Evolutionary conservation across 2,888 invertebrate genomes (phyloP).

Genomic region (Drosophila melanocephala): DNA sequence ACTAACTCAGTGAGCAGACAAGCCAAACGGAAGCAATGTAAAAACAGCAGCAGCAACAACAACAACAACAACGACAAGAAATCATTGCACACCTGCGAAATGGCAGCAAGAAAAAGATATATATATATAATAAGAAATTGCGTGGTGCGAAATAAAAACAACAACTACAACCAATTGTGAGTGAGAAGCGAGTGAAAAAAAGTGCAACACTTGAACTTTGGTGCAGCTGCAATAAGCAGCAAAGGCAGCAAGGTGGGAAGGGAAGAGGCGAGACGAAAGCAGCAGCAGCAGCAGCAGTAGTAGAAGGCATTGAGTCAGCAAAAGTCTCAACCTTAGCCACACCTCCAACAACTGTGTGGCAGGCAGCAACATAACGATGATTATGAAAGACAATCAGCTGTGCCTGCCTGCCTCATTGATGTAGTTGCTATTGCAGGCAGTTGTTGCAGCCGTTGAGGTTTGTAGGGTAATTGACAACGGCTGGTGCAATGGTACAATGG

Average conservation of each 20-base stretch:
- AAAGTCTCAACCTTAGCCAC: constrained; percentile 53
- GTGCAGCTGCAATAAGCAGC: constrained; percentile 66
- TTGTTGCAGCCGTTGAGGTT: constrained; percentile 64
- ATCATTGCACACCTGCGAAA: constrained; percentile 70
- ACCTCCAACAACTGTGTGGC: constrained; percentile 47
- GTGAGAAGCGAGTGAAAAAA: constrained; percentile 7
- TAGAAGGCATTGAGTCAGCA: constrained; percentile 50
- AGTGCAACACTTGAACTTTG: constrained; percentile 78
- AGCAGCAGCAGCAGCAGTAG: background rate
- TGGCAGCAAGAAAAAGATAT: constrained; percentile 26
- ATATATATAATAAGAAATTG: constrained; percentile 36
- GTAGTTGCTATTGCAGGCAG: constrained; percentile 34
- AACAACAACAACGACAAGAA: constrained; percentile 44
- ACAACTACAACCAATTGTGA: background rate
- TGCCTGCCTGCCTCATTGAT: constrained; percentile 50
- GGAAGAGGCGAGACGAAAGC: background rate
- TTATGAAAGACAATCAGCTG: constrained; percentile 81
- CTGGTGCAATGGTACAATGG: constrained; percentile 30
- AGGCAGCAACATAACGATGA: constrained; percentile 49
- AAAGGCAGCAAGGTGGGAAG: background rate
- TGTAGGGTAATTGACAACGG: constrained; percentile 77
- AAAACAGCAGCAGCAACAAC: constrained; percentile 19
- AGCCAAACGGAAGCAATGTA: constrained; percentile 65
- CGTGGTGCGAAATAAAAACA: constrained; percentile 47
- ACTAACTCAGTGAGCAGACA: constrained; percentile 11